Percentiles rank a stretch among this genome's conserved stretches.
Conservation (phyloP, 1,140 invertebrate species). For the Drosophila yakuba region DNA sequence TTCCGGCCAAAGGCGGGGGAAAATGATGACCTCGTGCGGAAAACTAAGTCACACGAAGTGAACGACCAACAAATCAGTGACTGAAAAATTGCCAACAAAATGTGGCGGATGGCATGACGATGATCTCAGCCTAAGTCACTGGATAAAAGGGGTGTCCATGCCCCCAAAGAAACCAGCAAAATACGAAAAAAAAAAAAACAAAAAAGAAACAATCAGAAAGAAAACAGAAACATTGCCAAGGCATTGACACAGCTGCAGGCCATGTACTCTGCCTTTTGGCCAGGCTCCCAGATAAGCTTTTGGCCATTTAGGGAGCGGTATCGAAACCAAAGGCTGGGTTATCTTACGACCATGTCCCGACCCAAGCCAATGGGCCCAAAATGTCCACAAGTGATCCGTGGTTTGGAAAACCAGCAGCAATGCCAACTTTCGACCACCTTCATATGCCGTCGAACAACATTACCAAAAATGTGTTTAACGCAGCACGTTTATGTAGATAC, state of each 20-base stretch:
- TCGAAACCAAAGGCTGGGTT: conserved; percentile 17
- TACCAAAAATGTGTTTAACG: too few species aligned
- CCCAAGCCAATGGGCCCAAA: conserved; percentile 13
- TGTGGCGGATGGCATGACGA: conserved; percentile 53
- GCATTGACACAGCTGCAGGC: conserved; percentile 72
- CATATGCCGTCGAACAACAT: too few species aligned
- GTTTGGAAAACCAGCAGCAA: conserved; percentile 34
- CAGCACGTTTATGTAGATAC: too few species aligned
- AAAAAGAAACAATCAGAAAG: neutral
- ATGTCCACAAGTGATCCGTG: conserved; percentile 52
- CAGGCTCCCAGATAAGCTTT: conserved; percentile 48
- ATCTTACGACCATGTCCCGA: conserved; percentile 42
- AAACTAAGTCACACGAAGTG: conserved; percentile 73
- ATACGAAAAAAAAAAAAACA: neutral
- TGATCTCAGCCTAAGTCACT: conserved; percentile 35
- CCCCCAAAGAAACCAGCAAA: neutral
- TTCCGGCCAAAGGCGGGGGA: conserved; percentile 10
- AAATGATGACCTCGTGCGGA: conserved; percentile 76
- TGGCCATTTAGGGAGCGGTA: conserved; percentile 44
- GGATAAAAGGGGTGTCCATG: conserved; percentile 16
- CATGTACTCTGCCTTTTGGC: conserved; percentile 36
- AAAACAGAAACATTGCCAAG: conserved; percentile 29
- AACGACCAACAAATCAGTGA: conserved; percentile 65
- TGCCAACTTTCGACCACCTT: conserved; percentile 15
- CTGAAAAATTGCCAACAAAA: conserved; percentile 73